A percentile compares a stretch with the other conserved stretches of the same genome.
Conservation (phyloP, 1,140 invertebrate species). For the Brachionus rotundiformis region DNA sequence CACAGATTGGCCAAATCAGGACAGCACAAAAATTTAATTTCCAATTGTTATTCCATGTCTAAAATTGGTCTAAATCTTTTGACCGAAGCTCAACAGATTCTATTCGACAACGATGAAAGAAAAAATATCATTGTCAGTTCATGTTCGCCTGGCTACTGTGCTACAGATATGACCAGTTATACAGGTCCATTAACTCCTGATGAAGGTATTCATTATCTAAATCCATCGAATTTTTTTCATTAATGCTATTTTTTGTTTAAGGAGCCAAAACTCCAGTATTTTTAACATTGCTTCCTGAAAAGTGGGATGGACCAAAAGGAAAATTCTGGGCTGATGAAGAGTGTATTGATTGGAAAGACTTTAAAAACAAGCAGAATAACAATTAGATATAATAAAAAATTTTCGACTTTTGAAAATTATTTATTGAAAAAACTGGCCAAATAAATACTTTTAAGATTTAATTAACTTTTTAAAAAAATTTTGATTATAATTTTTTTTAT, state of each 20-base stretch:
- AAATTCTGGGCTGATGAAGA: slow-evolving; percentile 27
- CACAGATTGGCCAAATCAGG: slow-evolving; percentile 68
- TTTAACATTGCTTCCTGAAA: not conserved
- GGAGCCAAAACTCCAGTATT: slow-evolving; percentile 66
- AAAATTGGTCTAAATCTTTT: slow-evolving; percentile 71
- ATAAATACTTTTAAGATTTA: too few relatives aligned
- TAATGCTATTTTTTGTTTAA: slow-evolving; percentile 56
- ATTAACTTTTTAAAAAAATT: too few relatives aligned
- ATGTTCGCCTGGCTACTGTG: slow-evolving; percentile 69
- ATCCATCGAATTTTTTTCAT: not conserved
- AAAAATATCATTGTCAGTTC: slow-evolving; percentile 71
- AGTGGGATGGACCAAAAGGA: slow-evolving; percentile 21
- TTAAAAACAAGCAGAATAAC: not conserved
- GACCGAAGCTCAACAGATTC: slow-evolving; percentile 70
- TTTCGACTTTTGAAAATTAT: too few relatives aligned
- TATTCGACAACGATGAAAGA: slow-evolving; percentile 66
- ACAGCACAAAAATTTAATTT: slow-evolving; percentile 64
- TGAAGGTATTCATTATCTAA: not conserved
- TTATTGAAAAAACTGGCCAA: too few relatives aligned
- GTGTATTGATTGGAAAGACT: slow-evolving; percentile 2
- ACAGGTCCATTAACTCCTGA: slow-evolving; percentile 69
- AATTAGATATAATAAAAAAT: not conserved
- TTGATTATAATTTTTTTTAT: too few relatives aligned
- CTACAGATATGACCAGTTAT: slow-evolving; percentile 74
- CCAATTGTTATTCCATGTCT: slow-evolving; percentile 70